Evolutionary conservation across 2,113 vertebrate genomes (phyloP), one percentile per base, ranked within the genome.

Genomic region (Arothron firmamentum): DNA sequence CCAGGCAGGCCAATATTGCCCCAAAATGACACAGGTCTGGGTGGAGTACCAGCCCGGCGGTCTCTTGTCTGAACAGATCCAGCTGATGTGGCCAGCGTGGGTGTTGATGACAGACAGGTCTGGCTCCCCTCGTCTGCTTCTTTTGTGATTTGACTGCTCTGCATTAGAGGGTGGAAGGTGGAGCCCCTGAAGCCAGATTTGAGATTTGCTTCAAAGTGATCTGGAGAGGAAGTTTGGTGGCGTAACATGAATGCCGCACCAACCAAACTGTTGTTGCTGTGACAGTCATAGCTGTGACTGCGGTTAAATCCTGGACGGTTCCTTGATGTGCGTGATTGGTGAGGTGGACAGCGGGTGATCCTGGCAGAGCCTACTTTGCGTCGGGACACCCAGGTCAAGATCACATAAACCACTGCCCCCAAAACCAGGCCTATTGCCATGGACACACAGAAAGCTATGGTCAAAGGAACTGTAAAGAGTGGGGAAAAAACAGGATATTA

Each of bases 231-330:
- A 0, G 91, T 87, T 74, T 97, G 97, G 0, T 94, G 88, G 78
- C 98, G 94, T 85, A 98, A 96, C 25, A 92, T 95, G 74, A 97
- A 94, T 12, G 91, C 89, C 5, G 90, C 89, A 9, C 94, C 94
- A 73, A 95, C 91, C 84, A 99, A 85, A 77, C 94, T 98, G 77
- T 96, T 96, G 86, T 97, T 98, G 89, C 96, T 97, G 1, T 95
- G 91, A 1, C 94, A 92, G 59, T 99, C 97, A 0, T 93, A 94
- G 83, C 92, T 93, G 65, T 92, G 95, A 87, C 93, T 93, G 56
- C 94, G 95, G 77, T 94, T 93, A 64, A 97, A 95, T 1, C 92
- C 93, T 3, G 91, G 90, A 21, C 93, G 91, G 70, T 73, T 59
- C 0, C 90, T 81, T 0, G 90, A 88, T 28, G 68, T 57, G 64